Evolutionary conservation across 2,888 invertebrate genomes (phyloP), one percentile per base, ranked within the genome.

Genomic region (Strigamia transsilvanica): DNA sequence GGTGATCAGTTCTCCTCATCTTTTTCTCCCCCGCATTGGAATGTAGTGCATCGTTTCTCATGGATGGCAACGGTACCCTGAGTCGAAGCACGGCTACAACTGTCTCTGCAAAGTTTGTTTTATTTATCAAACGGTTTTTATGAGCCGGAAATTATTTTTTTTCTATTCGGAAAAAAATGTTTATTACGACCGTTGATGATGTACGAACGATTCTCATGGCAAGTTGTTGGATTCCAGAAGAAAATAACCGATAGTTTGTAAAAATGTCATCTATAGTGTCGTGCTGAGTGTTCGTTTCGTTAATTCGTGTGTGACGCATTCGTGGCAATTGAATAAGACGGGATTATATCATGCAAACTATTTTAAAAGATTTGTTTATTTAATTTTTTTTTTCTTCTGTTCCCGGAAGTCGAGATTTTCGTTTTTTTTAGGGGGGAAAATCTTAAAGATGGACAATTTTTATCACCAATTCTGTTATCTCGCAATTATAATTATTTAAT

Each of bases 21-120:
- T 56, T 56, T 56, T 56, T 56, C 56, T 56, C 56, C 56, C 56
- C 56, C 56, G 56, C 56, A 56, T 56, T 18, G 56, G 56, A 56
- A 56, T 56, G 56, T 56, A 56, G 56, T 18, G 56, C 56, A 56
- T 56, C 56, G 56, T 56, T 56, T 56, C 56, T 56, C 56, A 56
- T 56, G 56, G 56, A 6, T 56, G 56, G n/a, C n/a, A 56, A n/a
- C 7, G 56, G 3, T n/a, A 2, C 56, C 4, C 18, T 18, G 56
- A 56, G 3, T 56, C 7, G n/a, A 56, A 56, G 21, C 18, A 18
- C 18, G 21, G 6, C 56, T 18, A 2, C 18, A 18, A 56, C 56
- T 5, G 46, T 38, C 15, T 46, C n/a, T 4, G 15, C 46, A 46
- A 13, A 46, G 46, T 56, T 56, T n/a, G 56, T 56, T 56, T 56